Base-by-base conservation (phyloP, 1,140 invertebrate genomes). In the Harpegnathos saltator region DNA sequence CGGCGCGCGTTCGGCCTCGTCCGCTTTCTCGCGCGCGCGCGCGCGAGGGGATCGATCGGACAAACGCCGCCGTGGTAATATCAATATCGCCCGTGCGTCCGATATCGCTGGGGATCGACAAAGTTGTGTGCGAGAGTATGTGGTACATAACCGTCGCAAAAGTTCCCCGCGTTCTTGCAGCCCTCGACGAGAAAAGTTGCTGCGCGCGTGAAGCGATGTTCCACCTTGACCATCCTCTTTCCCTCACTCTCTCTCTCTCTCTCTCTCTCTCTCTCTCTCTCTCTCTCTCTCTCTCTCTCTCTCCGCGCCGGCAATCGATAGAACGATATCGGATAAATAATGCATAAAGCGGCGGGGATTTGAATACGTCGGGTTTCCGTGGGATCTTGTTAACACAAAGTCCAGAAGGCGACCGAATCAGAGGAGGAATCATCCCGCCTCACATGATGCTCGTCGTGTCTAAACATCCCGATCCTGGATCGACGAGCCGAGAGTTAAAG, bases 101-200 rank as follows among this genome's bases (percentile, higher is more conserved):
- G 58, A 52, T 78, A 56, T 12, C 50, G 38, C 33, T 54, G 22
- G 58, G 50, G 33, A 82, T 82, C 56, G 69, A 63, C 71, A 15
- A 82, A 82, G 78, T 74, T 82, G 29, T 33, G 26, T 52, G 17
- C 54, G 38, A 62, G 48, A 29, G 38, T 62, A 74, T 58, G 59
- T 72, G 11, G 4, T 9, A 29, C 38, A 29, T 15, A 26, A n/a
- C 24, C 58, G 56, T 33, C 22, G 69, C 44, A n/a, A 63, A 82
- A 82, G 58, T 82, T 82, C 62, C n/a, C 78, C 24, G 44, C 74
- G 74, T 82, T 48, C 74, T 52, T 26, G 29, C 52, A 69, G n/a
- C 68, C 69, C 56, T 73, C 24, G 77, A 80, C 77, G 69, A 74
- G 78, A 61, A 62, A 82, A 82, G 78, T 82, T 82, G 78, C 26